A percentile compares a stretch with the other conserved stretches of the same genome.
Evolutionary conservation across 2,113 vertebrate species (phyloP).

Genomic region (Bothrops jararaca): DNA sequence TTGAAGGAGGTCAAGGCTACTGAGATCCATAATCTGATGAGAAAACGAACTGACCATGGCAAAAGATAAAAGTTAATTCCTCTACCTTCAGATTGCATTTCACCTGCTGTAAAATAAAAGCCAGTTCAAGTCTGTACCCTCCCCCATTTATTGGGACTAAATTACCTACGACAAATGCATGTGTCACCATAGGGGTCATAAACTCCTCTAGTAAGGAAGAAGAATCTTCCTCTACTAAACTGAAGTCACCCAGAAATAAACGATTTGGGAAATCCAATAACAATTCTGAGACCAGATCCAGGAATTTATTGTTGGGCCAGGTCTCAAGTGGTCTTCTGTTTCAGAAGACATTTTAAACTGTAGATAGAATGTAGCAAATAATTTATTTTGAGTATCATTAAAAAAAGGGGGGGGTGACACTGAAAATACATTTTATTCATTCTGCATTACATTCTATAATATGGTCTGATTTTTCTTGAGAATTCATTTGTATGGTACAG

Average conservation of each 20-base stretch:
- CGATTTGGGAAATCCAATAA: background rate
- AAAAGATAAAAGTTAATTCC: background rate
- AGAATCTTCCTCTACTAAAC: background rate
- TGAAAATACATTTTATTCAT: background rate
- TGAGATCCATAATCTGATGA: background rate
- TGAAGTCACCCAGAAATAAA: background rate
- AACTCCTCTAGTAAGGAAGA: background rate
- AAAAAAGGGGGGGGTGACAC: background rate
- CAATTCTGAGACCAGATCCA: background rate
- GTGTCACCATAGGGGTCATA: background rate
- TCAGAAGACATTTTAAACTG: background rate
- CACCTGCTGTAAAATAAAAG: background rate
- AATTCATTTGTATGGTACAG: background rate
- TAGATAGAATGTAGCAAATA: background rate
- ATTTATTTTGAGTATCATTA: background rate
- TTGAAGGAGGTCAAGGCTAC: background rate
- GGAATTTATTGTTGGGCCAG: background rate
- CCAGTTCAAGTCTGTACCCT: background rate
- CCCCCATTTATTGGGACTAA: background rate
- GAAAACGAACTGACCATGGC: background rate
- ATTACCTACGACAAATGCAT: background rate
- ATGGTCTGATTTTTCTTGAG: slow-evolving; percentile 3
- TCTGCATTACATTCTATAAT: slow-evolving; percentile 17
- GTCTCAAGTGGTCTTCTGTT: background rate
- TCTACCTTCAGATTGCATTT: background rate